phyloP scores from a whole-genome alignment of 2,888 invertebrate species.

The Panopea generosa region DNA sequence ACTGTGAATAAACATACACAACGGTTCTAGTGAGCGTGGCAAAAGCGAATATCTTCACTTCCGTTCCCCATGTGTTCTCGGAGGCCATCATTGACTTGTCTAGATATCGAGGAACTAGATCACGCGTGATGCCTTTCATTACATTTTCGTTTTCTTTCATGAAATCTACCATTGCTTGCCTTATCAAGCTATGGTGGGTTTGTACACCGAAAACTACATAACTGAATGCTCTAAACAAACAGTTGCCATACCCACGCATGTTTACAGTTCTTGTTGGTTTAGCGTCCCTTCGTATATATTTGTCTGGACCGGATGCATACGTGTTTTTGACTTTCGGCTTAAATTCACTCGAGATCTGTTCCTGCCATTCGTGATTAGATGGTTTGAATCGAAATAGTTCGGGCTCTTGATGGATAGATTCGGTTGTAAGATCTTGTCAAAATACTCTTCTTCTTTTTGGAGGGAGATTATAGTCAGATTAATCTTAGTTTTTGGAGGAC shows the following conservation, averaged over 20 bases:
- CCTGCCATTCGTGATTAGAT: conserved; percentile 12
- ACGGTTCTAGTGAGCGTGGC: conserved; percentile 17
- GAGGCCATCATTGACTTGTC: conserved; percentile 16
- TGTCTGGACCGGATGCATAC: conserved; percentile 4
- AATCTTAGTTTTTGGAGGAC: conserved; percentile 8
- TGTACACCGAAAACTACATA: not conserved
- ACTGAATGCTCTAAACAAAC: conserved; percentile 22
- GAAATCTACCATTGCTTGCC: conserved; percentile 18
- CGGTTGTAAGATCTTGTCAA: conserved; percentile 3
- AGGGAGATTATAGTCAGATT: conserved; percentile 15
- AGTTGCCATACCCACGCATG: conserved; percentile 9
- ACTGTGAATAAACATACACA: conserved; percentile 19
- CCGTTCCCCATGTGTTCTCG: conserved; percentile 14
- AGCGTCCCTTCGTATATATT: not conserved
- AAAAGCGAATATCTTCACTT: conserved; percentile 29
- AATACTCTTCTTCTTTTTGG: conserved; percentile 10
- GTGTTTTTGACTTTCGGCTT: conserved; percentile 11
- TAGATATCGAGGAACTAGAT: conserved; percentile 18
- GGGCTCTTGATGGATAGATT: not conserved
- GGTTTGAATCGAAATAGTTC: conserved; percentile 12
- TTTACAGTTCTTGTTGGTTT: not conserved
- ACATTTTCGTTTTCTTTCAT: conserved; percentile 26
- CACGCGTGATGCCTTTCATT: conserved; percentile 15
- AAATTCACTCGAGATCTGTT: conserved; percentile 15
- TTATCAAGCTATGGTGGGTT: conserved; percentile 7